These are phyloP conservation scores for Zophobas morio DNA, from an alignment of 1,140 invertebrate genomes.

Conservation along the genomic window DNA sequence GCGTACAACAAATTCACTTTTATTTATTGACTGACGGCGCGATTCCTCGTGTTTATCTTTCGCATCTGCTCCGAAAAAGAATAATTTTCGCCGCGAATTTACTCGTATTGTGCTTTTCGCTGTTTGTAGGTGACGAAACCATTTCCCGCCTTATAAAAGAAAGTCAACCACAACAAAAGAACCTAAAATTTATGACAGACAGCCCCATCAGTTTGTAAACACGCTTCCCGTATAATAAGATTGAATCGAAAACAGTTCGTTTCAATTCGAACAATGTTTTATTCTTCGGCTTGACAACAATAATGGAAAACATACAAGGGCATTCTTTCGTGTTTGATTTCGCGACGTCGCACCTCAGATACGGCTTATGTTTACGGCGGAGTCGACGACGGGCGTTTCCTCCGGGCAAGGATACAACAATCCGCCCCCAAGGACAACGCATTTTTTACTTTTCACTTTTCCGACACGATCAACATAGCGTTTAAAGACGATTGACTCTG, in stretches of 20 bases:
- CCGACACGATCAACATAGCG: too few species aligned
- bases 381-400: too few species aligned
- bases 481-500: too few species aligned
- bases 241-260: constrained; percentile 1
- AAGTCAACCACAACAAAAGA: background rate
- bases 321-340: constrained; percentile 9
- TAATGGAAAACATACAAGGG: background rate
- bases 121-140: background rate
- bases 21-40: background rate
- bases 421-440: too few species aligned
- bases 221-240: background rate
- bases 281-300: constrained; percentile 1
- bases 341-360: background rate
- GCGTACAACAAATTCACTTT: background rate
- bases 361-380: background rate
- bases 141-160: background rate
- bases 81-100: background rate
- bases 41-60: background rate
- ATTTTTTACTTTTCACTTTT: too few species aligned
- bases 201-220: constrained; percentile 6
- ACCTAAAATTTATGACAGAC: background rate
- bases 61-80: background rate
- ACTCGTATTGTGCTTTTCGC: background rate
- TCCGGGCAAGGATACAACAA: too few species aligned
- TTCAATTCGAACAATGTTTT: background rate